phyloP scores from a whole-genome alignment of 2,888 invertebrate species.

The Rotaria sp. region DNA sequence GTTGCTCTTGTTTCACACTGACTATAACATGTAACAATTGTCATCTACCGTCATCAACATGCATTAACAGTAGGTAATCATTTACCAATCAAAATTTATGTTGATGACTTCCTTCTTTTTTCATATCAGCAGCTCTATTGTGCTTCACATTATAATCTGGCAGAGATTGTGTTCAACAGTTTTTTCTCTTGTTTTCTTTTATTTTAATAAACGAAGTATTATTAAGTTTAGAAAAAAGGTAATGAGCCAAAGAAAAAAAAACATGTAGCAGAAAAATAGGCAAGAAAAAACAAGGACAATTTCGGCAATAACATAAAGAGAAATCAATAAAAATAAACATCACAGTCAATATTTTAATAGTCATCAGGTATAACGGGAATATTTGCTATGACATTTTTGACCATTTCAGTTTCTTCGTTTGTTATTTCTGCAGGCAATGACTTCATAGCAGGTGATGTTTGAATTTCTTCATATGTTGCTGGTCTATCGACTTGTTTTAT shows the following conservation, averaged over 20 bases:
- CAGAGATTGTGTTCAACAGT: too few species aligned
- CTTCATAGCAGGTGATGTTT: neutral
- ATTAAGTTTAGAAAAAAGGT: neutral
- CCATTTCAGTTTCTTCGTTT: neutral
- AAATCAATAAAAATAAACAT: neutral
- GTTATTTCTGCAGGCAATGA: neutral
- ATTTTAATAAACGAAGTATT: too few species aligned
- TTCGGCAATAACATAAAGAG: neutral
- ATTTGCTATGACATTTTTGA: neutral
- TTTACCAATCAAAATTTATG: too few species aligned
- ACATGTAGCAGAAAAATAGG: neutral
- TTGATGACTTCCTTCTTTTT: too few species aligned
- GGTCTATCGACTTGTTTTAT: neutral
- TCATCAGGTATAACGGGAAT: conserved; percentile 5
- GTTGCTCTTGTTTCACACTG: too few species aligned
- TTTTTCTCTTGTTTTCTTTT: too few species aligned
- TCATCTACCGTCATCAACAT: too few species aligned
- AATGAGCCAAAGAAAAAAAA: neutral
- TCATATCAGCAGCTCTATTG: too few species aligned
- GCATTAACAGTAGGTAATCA: too few species aligned
- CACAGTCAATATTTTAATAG: neutral
- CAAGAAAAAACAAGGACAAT: neutral
- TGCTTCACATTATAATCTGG: too few species aligned
- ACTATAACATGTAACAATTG: too few species aligned
- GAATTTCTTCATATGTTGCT: conserved; percentile 11